These are phyloP conservation scores for Tanaodytes sp. DNA, from an alignment of 2,888 invertebrate genomes.

Conservation along the genomic window DNA sequence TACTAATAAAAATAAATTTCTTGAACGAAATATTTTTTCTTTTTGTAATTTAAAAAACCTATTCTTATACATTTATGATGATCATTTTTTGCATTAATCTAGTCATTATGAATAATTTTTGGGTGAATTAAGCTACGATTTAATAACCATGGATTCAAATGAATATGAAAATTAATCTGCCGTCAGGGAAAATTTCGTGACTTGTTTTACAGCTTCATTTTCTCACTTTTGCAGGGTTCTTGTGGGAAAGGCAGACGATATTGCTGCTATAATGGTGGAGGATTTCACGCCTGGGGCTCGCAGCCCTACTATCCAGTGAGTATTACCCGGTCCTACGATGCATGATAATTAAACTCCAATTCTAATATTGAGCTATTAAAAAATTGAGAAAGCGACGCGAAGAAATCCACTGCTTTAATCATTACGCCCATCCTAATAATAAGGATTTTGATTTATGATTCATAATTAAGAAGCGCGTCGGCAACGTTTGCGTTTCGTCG, in stretches of 20 bases:
- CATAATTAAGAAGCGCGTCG: conserved; percentile 65
- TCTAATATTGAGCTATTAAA: conserved; percentile 24
- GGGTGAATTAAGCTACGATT: no score
- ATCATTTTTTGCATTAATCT: no score
- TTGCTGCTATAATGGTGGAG: conserved; percentile 76
- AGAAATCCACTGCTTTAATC: conserved; percentile 5
- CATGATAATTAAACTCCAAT: conserved; percentile 39
- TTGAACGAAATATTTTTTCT: no score
- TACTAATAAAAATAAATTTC: no score
- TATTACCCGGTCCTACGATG: conserved; percentile 43
- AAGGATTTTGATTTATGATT: no score
- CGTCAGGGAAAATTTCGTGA: conserved; percentile 26
- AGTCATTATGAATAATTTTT: no score
- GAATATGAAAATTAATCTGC: conserved; percentile 18
- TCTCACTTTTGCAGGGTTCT: conserved; percentile 74
- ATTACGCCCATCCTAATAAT: no score
- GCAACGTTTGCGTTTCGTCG: conserved; percentile 55
- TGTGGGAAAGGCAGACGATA: conserved; percentile 79
- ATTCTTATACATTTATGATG: no score
- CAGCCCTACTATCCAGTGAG: conserved; percentile 57
- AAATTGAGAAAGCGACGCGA: background rate
- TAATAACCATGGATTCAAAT: no score
- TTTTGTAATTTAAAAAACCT: no score
- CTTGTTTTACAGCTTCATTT: conserved; percentile 23
- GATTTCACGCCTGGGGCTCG: conserved; percentile 52